phyloP scores from a whole-genome alignment of 2,888 invertebrate genomes.

The Drosophila nr. perissopoda region DNA sequence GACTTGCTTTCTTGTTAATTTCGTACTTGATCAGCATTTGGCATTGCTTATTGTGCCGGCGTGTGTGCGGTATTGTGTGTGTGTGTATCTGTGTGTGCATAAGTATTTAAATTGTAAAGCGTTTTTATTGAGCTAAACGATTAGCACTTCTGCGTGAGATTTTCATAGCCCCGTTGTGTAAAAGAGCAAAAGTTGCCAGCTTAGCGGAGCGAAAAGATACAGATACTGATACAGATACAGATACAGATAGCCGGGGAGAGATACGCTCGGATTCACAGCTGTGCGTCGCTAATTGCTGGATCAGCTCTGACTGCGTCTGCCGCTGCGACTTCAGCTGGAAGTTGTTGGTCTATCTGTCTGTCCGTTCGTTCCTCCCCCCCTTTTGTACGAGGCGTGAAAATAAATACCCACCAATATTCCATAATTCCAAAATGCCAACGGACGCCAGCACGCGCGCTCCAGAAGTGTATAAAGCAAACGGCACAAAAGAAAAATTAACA shows the following conservation, averaged over 20 bases:
- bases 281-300: conserved; percentile 66
- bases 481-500: conserved; percentile 11
- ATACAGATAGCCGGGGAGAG: conserved; percentile 5
- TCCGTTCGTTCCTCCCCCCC: background rate
- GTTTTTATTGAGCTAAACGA: conserved; percentile 75
- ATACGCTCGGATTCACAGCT: conserved; percentile 23
- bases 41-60: conserved; percentile 31
- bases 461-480: conserved; percentile 26
- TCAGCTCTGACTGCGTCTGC: conserved; percentile 39
- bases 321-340: conserved; percentile 24
- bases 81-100: background rate
- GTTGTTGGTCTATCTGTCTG: conserved; percentile 1
- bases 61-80: conserved; percentile 4
- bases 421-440: conserved; percentile 39
- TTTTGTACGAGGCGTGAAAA: conserved; percentile 55
- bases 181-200: conserved; percentile 32
- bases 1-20: conserved; percentile 30
- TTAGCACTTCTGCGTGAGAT: conserved; percentile 78
- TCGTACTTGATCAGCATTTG: conserved; percentile 56
- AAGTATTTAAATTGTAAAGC: conserved; percentile 64
- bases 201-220: conserved; percentile 19
- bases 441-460: conserved; percentile 61
- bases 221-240: conserved; percentile 13
- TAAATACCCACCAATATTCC: conserved; percentile 42
- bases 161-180: conserved; percentile 39